Evolutionary conservation across 2,888 invertebrate genomes (phyloP), one percentile per base, ranked within the genome.

Genomic region (Catocala sponsa): DNA sequence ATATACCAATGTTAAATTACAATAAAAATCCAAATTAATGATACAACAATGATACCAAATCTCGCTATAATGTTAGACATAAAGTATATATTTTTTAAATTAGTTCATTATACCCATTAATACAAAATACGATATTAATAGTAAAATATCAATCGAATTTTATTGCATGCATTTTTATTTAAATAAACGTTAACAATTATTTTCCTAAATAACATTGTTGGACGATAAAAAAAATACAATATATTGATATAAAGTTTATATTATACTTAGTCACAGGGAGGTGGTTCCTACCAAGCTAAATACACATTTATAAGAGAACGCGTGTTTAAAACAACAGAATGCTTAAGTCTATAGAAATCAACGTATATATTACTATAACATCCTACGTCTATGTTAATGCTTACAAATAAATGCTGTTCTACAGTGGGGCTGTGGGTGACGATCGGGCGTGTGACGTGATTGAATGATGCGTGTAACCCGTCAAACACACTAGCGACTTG

Each of bases 351-450:
- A 94, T 76, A 91, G 89, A 92, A 94, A 91, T 91, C 93, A 94
- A 94, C 93, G 86, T 91, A 94, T 94, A 94, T 94, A 94, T 94
- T 94, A 94, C 90, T 94, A 90, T 94, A 92, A 92, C 91, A 90
- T 90, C 76, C 89, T 93, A 93, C 33, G 84, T 89, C 90, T 67
- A 70, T 88, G 91, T 93, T 93, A 92, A 92, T 92, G 86, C 93
- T 94, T 94, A 93, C 60, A 88, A 87, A 90, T 93, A 94, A 94
- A 94, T 94, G 93, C 94, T 85, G 82, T 84, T 47, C 91, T 91
- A 91, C 84, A 78, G 84, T 87, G 89, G 77, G 83, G 83, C 82
- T 89, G 84, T 81, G 78, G 81, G 71, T 59, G 55, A 46, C 60
- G 51, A 65, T 47, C 12, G 6, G 12, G 6, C 9, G 42, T 38